Base-by-base conservation (phyloP, 2,888 invertebrate genomes). In the Torymus tubicola region DNA sequence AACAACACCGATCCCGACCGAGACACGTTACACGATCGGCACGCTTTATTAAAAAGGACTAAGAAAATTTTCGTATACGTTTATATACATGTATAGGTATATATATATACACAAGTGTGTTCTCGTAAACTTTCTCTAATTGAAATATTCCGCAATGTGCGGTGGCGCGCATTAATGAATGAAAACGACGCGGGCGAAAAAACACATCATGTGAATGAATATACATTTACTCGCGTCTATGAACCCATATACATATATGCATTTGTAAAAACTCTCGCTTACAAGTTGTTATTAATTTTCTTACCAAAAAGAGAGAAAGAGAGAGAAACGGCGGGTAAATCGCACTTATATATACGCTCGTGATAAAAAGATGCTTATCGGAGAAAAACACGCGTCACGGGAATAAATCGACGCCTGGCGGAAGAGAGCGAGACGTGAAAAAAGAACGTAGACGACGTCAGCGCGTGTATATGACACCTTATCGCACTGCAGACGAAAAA, bases 41-140 rank as follows among this genome's bases (percentile, higher is more conserved):
- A n/a, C n/a, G 31, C 31, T 31, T 31, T 31, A 31, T 31, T 31
- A 31, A 31, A 31, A 31, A 31, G 31, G 31, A 31, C 2, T 8
- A 31, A 31, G 5, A 31, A 31, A 31, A 31, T 31, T 31, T 31
- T 31, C 31, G 31, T 31, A 8, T n/a, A n/a, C n/a, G n/a, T n/a
- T n/a, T n/a, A n/a, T n/a, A n/a, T n/a, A n/a, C n/a, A n/a, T n/a
- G n/a, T n/a, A n/a, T n/a, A n/a, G n/a, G n/a, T n/a, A n/a, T 8
- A 31, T 31, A 31, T 31, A 31, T 31, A 31, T 31, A 31, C 31
- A 31, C 1, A 31, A 0, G 4, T 14, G 18, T 3, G 16, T 24
- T 70, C 21, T 70, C 24, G 50, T 42, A 31, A 57, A 74, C 78
- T 78, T 78, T 78, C 78, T 65, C 78, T 78, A 78, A 78, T 78